These are phyloP conservation scores for Scolopax rusticola DNA, from an alignment of 2,797 vertebrate genomes.

Conservation along the genomic window DNA sequence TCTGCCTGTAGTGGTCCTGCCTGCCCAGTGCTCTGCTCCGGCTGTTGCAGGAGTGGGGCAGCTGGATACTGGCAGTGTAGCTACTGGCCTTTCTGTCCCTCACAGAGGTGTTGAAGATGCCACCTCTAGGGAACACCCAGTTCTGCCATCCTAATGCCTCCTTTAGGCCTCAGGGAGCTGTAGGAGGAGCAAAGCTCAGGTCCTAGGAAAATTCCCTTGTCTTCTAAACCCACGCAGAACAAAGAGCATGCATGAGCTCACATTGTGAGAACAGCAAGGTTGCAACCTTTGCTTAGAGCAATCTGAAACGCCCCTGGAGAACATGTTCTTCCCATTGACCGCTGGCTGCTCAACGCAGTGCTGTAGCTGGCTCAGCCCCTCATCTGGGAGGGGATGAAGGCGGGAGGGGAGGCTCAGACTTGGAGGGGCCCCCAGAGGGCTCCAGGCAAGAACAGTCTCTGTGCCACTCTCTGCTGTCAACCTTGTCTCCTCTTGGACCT, in stretches of 20 bases:
- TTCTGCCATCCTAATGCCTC: background rate
- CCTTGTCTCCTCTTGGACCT: background rate
- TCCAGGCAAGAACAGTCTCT: background rate
- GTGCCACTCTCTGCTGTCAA: background rate
- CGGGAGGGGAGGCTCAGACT: background rate
- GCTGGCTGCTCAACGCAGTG: background rate
- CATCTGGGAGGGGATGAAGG: background rate
- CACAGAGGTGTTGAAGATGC: background rate
- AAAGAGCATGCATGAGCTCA: background rate
- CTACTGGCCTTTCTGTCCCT: background rate
- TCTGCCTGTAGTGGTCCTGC: background rate
- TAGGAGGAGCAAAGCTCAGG: background rate
- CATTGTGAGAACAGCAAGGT: rapidly evolving
- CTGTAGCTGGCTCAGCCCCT: background rate
- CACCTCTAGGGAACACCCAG: background rate
- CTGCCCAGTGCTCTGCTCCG: background rate
- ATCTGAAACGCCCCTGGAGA: background rate
- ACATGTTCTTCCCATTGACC: background rate
- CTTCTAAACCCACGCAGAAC: background rate
- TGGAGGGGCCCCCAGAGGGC: background rate
- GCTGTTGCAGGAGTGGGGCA: background rate
- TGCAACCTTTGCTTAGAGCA: background rate
- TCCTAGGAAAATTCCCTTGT: background rate
- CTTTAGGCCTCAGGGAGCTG: background rate
- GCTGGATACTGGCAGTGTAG: background rate